Percentiles rank a stretch among this genome's conserved stretches.
These are phyloP conservation scores for Cynopterus brachyotis DNA, from an alignment of 2,113 vertebrate genomes.

Conservation along the genomic window DNA sequence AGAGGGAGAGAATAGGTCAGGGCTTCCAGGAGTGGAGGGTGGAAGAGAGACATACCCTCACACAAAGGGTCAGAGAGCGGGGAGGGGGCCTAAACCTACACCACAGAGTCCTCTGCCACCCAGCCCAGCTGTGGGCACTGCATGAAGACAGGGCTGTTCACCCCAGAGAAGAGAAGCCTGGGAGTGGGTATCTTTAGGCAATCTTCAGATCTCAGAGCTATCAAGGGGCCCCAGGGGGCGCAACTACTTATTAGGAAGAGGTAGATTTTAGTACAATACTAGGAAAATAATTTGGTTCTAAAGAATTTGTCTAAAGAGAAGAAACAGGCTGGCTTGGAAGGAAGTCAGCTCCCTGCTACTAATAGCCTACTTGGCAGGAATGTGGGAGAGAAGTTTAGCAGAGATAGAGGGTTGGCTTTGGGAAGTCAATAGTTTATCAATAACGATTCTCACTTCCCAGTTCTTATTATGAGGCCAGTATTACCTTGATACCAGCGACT, in stretches of 20 bases:
- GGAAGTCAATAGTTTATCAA: background rate
- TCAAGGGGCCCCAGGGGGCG: background rate
- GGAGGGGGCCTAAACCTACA: background rate
- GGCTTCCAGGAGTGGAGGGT: background rate
- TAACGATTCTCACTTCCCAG: background rate
- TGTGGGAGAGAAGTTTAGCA: background rate
- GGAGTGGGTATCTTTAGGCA: background rate
- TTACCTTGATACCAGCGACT: background rate
- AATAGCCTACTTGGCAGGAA: background rate
- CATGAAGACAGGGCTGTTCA: background rate
- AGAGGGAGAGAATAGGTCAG: conserved; percentile 29
- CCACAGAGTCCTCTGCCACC: background rate
- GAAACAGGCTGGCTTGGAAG: background rate
- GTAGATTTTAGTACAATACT: background rate
- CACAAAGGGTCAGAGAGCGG: background rate
- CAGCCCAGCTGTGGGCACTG: background rate
- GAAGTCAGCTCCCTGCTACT: background rate
- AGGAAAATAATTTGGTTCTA: background rate
- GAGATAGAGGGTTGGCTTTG: background rate
- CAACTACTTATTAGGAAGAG: background rate
- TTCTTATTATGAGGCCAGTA: background rate
- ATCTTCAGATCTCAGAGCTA: background rate
- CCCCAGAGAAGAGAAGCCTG: background rate
- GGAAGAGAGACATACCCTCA: background rate
- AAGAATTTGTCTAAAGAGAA: background rate